Base-by-base conservation (phyloP, 2,113 vertebrate genomes). In the Ariopsis seemanni region DNA sequence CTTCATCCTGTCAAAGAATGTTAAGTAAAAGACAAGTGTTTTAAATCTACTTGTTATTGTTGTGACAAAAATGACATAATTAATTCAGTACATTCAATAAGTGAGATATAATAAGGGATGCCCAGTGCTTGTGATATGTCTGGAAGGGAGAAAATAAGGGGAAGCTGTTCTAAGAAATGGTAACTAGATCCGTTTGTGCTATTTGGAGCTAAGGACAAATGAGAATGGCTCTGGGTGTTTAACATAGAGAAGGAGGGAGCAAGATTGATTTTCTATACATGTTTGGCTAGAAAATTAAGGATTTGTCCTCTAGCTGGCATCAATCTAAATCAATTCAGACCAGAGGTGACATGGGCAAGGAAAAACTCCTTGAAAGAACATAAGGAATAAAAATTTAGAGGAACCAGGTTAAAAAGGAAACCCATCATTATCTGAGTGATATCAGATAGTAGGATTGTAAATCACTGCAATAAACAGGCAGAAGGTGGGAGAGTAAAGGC, bases 1-100 rank as follows among this genome's bases (percentile, higher is more conserved):
- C 93, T 91, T 99, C 98, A 99, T 99, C 92, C 98, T 99, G 93
- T 9, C 0, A 20, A 63, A 1, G 11, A 52, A 77, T n/a, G 11
- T 25, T 25, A 7, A 14, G 18, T 78, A 25, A n/a, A 53, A 53
- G 22, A 78, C 48, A 15, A 55, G 48, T n/a, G 12, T 77, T 52
- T 52, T n/a, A 53, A n/a, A 85, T 58, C 83, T 72, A 11, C 6
- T 42, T 4, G 9, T n/a, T 52, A 78, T 25, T 77, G 14, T 78
- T n/a, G 14, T 15, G 18, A 53, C 15, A 27, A 15, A 20, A 20
- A 20, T 10, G 11, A 58, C 1, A 9, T 53, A 53, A 78, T 55
- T 55, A 55, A 78, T 30, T 15, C 20, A 2, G 9, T 25, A 8
- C 12, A 50, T 48, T 52, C 0, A 55, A 17, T 78, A 8, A 10